Conservation (phyloP, 2,113 vertebrate species). For the Taxidea taxus region DNA sequence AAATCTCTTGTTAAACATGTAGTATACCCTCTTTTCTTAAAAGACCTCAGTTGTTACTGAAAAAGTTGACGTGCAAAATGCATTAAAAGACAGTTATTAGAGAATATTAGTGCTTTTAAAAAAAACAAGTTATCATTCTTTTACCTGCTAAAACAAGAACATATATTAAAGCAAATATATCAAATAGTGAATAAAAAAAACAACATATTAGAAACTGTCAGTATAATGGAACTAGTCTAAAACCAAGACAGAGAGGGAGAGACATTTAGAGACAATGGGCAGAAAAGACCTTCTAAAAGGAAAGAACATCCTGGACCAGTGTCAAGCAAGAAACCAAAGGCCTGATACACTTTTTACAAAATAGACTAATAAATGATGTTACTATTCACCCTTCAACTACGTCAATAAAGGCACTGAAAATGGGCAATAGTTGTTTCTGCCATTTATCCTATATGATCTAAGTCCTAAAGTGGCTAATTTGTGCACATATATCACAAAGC, state of each 20-base stretch:
- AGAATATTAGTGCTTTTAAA: slow-evolving; percentile 75
- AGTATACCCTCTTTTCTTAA: slow-evolving; percentile 63
- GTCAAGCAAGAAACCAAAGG: slow-evolving; percentile 52
- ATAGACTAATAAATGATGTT: neutral
- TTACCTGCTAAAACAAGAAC: slow-evolving; percentile 93
- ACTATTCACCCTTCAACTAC: neutral
- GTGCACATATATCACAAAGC: slow-evolving; percentile 44
- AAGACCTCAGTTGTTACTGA: slow-evolving; percentile 81
- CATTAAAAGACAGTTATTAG: slow-evolving; percentile 82
- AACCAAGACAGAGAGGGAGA: slow-evolving; percentile 73
- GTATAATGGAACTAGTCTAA: slow-evolving; percentile 78
- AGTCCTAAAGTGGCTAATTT: neutral
- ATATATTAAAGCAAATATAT: slow-evolving; percentile 89
- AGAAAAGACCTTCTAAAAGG: slow-evolving; percentile 64
- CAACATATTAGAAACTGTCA: slow-evolving; percentile 82
- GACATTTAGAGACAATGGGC: slow-evolving; percentile 58
- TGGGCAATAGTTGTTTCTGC: neutral
- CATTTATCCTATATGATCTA: neutral
- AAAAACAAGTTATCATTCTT: slow-evolving; percentile 84
- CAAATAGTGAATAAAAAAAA: slow-evolving; percentile 80
- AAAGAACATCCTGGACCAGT: slow-evolving; percentile 48
- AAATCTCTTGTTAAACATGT: slow-evolving; percentile 82
- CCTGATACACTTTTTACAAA: slow-evolving; percentile 1
- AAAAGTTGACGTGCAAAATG: slow-evolving; percentile 83
- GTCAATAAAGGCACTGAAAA: slow-evolving; percentile 29